Evolutionary conservation across 2,888 invertebrate genomes (phyloP), one percentile per base, ranked within the genome.

Genomic region (Strigamia transsilvanica): DNA sequence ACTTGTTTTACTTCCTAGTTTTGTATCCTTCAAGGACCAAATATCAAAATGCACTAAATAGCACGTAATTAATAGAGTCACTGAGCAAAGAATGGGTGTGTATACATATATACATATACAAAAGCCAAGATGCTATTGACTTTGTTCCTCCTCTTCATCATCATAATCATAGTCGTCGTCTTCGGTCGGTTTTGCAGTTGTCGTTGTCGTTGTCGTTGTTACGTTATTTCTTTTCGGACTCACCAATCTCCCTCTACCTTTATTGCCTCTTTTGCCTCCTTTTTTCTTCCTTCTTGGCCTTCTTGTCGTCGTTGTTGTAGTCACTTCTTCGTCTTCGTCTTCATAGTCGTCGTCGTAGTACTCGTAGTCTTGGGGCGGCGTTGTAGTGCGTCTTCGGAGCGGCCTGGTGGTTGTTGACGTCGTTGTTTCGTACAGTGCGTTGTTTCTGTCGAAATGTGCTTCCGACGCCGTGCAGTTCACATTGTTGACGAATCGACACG

Each of bases 401-500:
- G 80, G 41, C 15, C 79, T 51, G 18, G 79, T 79, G 61, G 83
- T 77, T 0, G 93, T 91, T 0, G 92, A 90, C 0, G 94, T 91
- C 0, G 93, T 90, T 0, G 93, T 27, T 27, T 27, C 27, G 27
- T 27, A 27, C 0, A 97, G 90, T 0, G 93, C 94, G 85, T 96
- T 95, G 88, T 96, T 97, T 86, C 96, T 93, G 88, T 91, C 92
- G 90, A 91, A 97, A 87, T 92, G 95, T 84, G 94, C 93, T 23
- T 92, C 91, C 0, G 96, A 96, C 86, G 95, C 94, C 83, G 91
- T 92, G 88, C 97, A 97, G 88, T 97, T 96, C 3, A 97, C 95
- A 87, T 93, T 95, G 1, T 95, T 96, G 3, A 93, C 96, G 88
- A 96, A 97, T 83, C 96, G 96, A 87, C 97, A 97, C 87, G 96